Evolutionary conservation across 2,888 invertebrate species (phyloP), one percentile per base, ranked within the genome.

Genomic region (Andrena chrysosceles): DNA sequence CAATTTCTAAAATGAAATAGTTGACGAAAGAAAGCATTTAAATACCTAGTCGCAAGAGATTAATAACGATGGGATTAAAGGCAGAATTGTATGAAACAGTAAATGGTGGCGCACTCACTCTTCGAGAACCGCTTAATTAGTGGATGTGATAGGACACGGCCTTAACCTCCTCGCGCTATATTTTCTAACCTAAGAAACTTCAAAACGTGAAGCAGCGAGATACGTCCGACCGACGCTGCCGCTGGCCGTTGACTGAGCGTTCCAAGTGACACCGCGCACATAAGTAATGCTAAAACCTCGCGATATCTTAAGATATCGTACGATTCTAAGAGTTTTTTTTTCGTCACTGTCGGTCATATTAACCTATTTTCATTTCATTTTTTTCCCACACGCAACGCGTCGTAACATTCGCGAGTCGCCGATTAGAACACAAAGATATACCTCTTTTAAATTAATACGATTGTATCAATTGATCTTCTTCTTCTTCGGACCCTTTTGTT

Each of bases 211-310:
- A 69, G 13, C 20, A 16, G 8, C 8, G n/a, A 56, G 52, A 33
- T 42, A 64, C 69, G 49, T 83, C 66, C 70, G 23, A 54, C 73
- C 48, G 70, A 67, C 68, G 77, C 83, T 71, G 77, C 71, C 64
- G 85, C 80, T 79, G 81, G 82, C 85, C 84, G 81, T 81, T 75
- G 84, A 91, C 90, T 91, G 86, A 89, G 87, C 79, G 86, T 86
- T 86, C 82, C 79, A 81, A 71, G 64, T 75, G 69, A 85, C 66
- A 78, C 59, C 63, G 59, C 54, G 79, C 77, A 63, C 77, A 87
- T 87, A 89, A 84, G 81, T 87, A 86, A 77, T 35, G 64, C n/a
- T 59, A 64, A 60, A 63, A 59, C 31, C 69, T 56, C 74, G 52
- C 74, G 85, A 83, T 89, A 89, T 85, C 87, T 71, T 67, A 3